A percentile compares a stretch with the other conserved stretches of the same genome.
Conservation (phyloP, 2,113 vertebrate species). For the Thamnaconus septentrionalis region DNA sequence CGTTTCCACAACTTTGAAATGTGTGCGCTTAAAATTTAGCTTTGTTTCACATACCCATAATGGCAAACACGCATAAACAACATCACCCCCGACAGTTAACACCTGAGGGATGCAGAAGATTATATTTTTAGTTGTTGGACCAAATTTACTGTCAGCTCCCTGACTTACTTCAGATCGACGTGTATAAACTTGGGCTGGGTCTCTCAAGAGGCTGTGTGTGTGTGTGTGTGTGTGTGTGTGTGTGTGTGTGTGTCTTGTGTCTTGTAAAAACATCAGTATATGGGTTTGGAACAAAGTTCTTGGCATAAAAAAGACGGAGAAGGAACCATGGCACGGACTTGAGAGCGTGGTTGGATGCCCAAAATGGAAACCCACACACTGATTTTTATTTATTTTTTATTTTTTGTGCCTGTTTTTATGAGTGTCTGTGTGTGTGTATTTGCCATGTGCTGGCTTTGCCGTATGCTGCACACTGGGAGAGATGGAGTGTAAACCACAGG, state of each 20-base stretch:
- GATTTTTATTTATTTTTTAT: conserved; percentile 46
- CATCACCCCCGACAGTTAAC: conserved; percentile 19
- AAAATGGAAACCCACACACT: conserved; percentile 66
- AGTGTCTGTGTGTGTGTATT: conserved; percentile 8
- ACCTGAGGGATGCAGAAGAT: conserved; percentile 28
- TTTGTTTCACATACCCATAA: conserved; percentile 17
- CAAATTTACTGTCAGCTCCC: conserved; percentile 41
- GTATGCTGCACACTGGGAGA: conserved; percentile 50
- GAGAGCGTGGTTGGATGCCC: conserved; percentile 62
- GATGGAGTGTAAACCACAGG: conserved; percentile 59
- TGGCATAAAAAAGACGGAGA: conserved; percentile 57
- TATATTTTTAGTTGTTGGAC: conserved; percentile 22
- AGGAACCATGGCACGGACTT: conserved; percentile 43
- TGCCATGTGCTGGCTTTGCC: conserved; percentile 22
- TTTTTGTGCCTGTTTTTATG: conserved; percentile 20
- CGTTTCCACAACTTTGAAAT: no score
- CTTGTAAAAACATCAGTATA: conserved; percentile 66
- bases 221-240: conserved; percentile 11
- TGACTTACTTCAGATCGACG: conserved; percentile 43
- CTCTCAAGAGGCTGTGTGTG: conserved; percentile 28
- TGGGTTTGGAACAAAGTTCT: conserved; percentile 58
- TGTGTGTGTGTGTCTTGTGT: conserved; percentile 22
- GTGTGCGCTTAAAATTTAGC: no score
- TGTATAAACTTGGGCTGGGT: conserved; percentile 55
- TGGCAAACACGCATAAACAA: not conserved